These are phyloP conservation scores for Pluvialis apricaria DNA, from an alignment of 2,113 vertebrate species.

Conservation along the genomic window DNA sequence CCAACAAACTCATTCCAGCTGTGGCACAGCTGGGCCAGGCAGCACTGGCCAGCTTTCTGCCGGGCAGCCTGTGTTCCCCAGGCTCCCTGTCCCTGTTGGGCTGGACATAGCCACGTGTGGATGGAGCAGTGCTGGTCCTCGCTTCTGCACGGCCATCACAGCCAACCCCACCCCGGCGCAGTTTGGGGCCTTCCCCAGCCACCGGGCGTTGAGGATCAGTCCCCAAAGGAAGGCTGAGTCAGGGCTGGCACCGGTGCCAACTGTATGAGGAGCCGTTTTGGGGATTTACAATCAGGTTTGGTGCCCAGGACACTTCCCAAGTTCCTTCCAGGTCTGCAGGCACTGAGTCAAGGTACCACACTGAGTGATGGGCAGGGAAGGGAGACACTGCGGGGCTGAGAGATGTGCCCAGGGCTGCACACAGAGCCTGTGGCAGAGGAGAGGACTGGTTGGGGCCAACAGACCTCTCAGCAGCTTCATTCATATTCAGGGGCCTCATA, in stretches of 20 bases:
- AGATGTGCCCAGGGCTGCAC: background rate
- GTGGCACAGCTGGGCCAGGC: background rate
- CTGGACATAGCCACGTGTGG: fast-evolving
- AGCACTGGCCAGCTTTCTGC: background rate
- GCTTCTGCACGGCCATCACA: background rate
- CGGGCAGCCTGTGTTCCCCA: fast-evolving
- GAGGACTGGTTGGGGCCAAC: background rate
- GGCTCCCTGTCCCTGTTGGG: background rate
- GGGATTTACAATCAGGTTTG: too few relatives aligned
- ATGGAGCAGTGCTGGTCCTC: fast-evolving
- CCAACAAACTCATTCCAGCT: background rate
- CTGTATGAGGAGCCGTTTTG: background rate
- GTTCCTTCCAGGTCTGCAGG: background rate
- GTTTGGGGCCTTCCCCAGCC: background rate
- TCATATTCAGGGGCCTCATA: fast-evolving
- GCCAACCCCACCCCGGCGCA: background rate
- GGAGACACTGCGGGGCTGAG: background rate
- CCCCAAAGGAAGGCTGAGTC: fast-evolving
- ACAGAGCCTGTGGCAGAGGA: background rate
- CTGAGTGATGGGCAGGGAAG: background rate
- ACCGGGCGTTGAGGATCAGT: fast-evolving
- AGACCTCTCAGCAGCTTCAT: background rate
- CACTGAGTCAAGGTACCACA: fast-evolving
- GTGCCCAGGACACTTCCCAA: background rate
- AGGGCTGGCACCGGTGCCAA: background rate